phyloP scores from a whole-genome alignment of 1,140 invertebrate species.

The Orius insidiosus region DNA sequence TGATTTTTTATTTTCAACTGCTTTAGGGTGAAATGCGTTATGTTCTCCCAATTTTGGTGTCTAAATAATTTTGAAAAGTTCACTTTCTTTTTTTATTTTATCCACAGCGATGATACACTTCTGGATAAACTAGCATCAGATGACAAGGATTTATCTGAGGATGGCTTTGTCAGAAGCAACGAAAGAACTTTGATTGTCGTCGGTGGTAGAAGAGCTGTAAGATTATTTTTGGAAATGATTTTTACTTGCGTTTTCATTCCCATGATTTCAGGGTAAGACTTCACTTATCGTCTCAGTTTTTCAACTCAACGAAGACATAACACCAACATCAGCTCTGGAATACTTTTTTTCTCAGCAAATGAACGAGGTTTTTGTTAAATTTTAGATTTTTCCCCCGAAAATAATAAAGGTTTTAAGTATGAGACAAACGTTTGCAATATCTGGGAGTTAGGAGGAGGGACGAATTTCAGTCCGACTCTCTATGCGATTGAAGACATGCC shows the following conservation, averaged over 20 bases:
- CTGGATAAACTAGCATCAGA: neutral
- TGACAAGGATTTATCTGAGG: neutral
- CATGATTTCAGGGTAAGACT: constrained; percentile 3
- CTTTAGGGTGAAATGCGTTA: too few species aligned
- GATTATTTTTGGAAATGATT: neutral
- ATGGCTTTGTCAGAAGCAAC: neutral
- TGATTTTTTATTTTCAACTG: too few species aligned
- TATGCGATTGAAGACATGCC: constrained; percentile 6
- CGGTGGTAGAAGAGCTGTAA: neutral
- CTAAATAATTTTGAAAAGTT: neutral
- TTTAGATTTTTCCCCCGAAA: too few species aligned
- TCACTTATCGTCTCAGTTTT: constrained; percentile 1
- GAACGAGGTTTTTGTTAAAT: too few species aligned
- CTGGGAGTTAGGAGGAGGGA: constrained; percentile 6
- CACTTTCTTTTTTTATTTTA: neutral
- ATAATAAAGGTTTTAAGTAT: neutral
- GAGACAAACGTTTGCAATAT: constrained; percentile 8
- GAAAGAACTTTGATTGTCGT: constrained; percentile 4
- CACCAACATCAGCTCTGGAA: constrained; percentile 4
- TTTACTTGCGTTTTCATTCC: neutral
- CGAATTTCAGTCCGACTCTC: constrained; percentile 1
- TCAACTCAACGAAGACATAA: constrained; percentile 3
- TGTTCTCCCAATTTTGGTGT: neutral
- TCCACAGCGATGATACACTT: constrained; percentile 1
- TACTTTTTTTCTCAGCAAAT: constrained; percentile 1